Conservation (phyloP, 2,113 vertebrate species). For the Nerophis ophidion region DNA sequence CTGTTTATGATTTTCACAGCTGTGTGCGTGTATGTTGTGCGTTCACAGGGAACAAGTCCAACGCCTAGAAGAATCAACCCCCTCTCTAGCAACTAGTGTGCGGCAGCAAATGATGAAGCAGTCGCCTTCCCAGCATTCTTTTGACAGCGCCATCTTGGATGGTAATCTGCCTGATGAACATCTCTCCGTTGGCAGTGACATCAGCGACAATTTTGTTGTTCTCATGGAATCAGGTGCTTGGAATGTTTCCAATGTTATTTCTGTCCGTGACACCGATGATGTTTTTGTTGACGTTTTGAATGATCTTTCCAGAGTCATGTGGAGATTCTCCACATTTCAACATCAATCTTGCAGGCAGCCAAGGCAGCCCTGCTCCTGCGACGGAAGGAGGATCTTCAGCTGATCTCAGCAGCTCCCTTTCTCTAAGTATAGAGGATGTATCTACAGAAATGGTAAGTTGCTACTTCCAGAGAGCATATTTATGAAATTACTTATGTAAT, state of each 20-base stretch:
- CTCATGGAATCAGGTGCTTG: conserved; percentile 81
- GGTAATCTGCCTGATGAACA: conserved; percentile 83
- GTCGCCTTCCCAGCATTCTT: conserved; percentile 86
- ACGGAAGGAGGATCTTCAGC: conserved; percentile 72
- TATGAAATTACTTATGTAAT: not conserved
- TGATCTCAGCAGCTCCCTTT: conserved; percentile 81
- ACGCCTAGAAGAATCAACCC: conserved; percentile 72
- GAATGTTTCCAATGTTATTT: not conserved
- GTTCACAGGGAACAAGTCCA: conserved; percentile 73
- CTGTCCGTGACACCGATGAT: not conserved
- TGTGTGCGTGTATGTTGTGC: conserved; percentile 15
- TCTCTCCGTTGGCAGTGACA: conserved; percentile 85
- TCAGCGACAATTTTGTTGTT: conserved; percentile 85
- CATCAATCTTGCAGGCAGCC: conserved; percentile 59
- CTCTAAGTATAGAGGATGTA: conserved; percentile 78
- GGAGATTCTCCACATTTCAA: conserved; percentile 71
- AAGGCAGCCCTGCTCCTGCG: conserved; percentile 67
- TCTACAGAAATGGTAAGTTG: conserved; percentile 75
- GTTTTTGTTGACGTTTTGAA: not conserved
- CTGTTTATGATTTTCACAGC: not conserved
- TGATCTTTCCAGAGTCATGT: conserved; percentile 75
- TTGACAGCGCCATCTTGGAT: conserved; percentile 83
- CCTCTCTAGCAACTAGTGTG: conserved; percentile 56
- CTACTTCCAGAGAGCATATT: not conserved
- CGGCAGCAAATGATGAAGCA: conserved; percentile 81